Percentiles rank a stretch among this genome's conserved stretches.
phyloP scores from a whole-genome alignment of 2,797 vertebrate species.

The Alca torda region DNA sequence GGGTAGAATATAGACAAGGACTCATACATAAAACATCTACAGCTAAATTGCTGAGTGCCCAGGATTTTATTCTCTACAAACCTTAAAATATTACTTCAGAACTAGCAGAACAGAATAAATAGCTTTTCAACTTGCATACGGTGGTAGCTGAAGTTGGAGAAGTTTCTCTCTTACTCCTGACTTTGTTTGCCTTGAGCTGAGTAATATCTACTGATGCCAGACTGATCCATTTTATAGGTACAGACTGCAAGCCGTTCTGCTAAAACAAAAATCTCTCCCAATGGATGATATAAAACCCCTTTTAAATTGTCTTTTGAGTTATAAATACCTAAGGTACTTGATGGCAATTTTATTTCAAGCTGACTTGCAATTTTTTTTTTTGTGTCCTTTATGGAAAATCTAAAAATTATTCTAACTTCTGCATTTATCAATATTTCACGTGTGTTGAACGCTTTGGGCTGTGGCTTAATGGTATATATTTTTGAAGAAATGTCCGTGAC shows the following conservation, averaged over 20 bases:
- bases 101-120: not conserved
- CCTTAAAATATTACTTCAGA: slow-evolving; percentile 16
- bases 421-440: slow-evolving; percentile 36
- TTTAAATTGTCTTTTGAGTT: slow-evolving; percentile 48
- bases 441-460: slow-evolving; percentile 7
- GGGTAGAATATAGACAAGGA: not conserved
- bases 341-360: slow-evolving; percentile 50
- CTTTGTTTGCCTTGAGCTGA: not conserved
- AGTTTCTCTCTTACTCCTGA: slow-evolving; percentile 21
- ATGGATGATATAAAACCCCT: not conserved
- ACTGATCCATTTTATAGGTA: not conserved
- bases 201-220: slow-evolving; percentile 5
- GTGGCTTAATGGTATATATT: slow-evolving; percentile 28
- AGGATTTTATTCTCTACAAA: slow-evolving; percentile 36
- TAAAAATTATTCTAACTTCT: slow-evolving; percentile 34
- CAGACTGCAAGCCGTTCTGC: not conserved
- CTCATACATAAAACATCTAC: not conserved
- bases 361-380: not conserved
- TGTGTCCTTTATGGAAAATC: slow-evolving; percentile 22
- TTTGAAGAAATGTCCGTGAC: slow-evolving; percentile 27
- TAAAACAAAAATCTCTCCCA: not conserved
- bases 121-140: not conserved
- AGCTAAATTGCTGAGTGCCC: slow-evolving; percentile 27
- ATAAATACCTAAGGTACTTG: slow-evolving; percentile 9
- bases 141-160: not conserved